These are phyloP conservation scores for Verasper variegatus DNA, from an alignment of 2,113 vertebrate genomes.

Conservation along the genomic window DNA sequence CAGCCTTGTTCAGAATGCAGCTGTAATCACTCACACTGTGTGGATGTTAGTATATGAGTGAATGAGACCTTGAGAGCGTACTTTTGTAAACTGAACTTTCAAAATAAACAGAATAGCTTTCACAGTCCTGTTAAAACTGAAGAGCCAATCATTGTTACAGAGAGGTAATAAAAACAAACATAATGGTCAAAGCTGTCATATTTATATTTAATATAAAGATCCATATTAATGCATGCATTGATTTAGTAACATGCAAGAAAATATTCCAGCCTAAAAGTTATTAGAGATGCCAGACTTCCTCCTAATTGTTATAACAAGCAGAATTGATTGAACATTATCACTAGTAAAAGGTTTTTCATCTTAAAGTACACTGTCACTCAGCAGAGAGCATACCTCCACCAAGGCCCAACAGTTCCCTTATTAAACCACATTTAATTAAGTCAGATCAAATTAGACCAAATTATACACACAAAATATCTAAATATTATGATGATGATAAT, in stretches of 20 bases:
- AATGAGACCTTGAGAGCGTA: not conserved
- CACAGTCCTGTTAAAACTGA: no score
- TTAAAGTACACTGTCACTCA: no score
- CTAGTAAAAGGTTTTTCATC: not conserved
- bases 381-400: no score
- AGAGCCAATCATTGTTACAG: not conserved
- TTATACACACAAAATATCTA: no score
- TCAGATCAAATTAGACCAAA: no score
- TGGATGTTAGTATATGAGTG: constrained; percentile 1
- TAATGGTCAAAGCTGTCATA: not conserved
- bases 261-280: not conserved
- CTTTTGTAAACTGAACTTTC: not conserved
- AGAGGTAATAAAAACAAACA: not conserved
- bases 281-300: not conserved
- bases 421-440: no score
- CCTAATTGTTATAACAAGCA: not conserved
- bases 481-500: no score
- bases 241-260: not conserved
- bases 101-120: not conserved
- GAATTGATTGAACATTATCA: not conserved
- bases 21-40: constrained; percentile 9
- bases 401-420: no score
- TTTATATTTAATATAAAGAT: not conserved
- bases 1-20: not conserved
- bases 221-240: not conserved